Conservation (phyloP, 2,113 vertebrate genomes). For the Meleagris gallopavo region DNA sequence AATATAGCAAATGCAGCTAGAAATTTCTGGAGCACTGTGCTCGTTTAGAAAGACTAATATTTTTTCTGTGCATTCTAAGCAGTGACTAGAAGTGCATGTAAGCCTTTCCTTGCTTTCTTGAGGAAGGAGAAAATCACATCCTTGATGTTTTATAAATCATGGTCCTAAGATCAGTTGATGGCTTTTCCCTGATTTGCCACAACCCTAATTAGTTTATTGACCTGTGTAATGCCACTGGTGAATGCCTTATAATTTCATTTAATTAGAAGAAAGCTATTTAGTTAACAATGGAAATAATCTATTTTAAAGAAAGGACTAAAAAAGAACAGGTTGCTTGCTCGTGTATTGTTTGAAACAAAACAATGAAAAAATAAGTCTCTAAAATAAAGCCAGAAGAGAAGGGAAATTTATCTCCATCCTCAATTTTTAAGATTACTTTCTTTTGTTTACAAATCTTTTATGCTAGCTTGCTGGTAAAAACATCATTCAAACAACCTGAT, state of each 20-base stretch:
- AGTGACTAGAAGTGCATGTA: neutral
- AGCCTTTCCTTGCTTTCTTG: neutral
- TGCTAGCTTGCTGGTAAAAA: neutral
- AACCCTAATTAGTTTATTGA: constrained; percentile 67
- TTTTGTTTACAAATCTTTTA: neutral
- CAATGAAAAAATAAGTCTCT: neutral
- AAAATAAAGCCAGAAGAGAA: neutral
- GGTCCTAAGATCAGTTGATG: neutral
- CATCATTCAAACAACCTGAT: neutral
- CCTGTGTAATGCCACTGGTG: constrained; percentile 13
- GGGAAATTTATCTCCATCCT: neutral
- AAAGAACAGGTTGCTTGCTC: neutral
- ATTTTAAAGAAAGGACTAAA: constrained; percentile 49
- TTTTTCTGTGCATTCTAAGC: neutral
- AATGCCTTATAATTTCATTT: constrained; percentile 57
- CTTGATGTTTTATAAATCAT: neutral
- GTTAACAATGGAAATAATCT: constrained; percentile 58
- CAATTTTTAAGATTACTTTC: neutral
- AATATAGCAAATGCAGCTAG: neutral
- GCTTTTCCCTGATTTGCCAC: constrained; percentile 37
- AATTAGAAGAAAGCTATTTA: constrained; percentile 54
- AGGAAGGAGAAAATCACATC: neutral
- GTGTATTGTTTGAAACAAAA: neutral
- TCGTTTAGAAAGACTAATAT: neutral
- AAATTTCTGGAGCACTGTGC: neutral